These are phyloP conservation scores for Gambelia wislizenii DNA, from an alignment of 2,797 vertebrate species.

Conservation along the genomic window DNA sequence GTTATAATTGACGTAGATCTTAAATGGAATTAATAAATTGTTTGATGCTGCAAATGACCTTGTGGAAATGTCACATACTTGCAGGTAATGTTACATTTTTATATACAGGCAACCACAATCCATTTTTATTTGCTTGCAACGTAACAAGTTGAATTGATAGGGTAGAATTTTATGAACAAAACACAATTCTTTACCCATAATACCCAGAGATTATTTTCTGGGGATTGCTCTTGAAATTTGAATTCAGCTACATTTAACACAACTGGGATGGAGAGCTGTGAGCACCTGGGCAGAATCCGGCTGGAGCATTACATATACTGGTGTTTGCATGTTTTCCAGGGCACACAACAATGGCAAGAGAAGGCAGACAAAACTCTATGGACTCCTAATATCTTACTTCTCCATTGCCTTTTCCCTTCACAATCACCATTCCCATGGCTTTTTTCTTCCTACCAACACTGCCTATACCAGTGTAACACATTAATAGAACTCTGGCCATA, in stretches of 20 bases:
- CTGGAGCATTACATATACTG: no score
- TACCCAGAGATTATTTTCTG: slow-evolving; percentile 68
- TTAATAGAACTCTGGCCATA: no score
- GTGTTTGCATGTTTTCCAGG: no score
- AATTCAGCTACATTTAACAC: slow-evolving; percentile 56
- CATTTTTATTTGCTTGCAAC: slow-evolving; percentile 32
- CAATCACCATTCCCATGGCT: no score
- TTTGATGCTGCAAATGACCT: slow-evolving; percentile 49
- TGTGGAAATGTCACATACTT: slow-evolving; percentile 70
- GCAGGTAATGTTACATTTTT: slow-evolving; percentile 42
- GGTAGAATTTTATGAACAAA: slow-evolving; percentile 45
- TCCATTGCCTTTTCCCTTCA: no score
- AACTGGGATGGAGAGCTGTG: background rate
- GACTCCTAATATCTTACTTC: no score
- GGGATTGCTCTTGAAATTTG: slow-evolving; percentile 61
- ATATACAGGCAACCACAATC: slow-evolving; percentile 54
- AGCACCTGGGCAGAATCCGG: no score
- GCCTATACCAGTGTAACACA: no score
- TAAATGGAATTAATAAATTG: slow-evolving; percentile 44
- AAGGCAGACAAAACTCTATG: no score
- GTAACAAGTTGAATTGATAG: slow-evolving; percentile 56
- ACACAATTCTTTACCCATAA: slow-evolving; percentile 39
- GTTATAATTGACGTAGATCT: slow-evolving; percentile 27
- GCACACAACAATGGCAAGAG: no score
- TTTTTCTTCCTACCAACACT: no score